Base-by-base conservation (phyloP, 2,888 invertebrate genomes). In the Malthinus flaveolus region DNA sequence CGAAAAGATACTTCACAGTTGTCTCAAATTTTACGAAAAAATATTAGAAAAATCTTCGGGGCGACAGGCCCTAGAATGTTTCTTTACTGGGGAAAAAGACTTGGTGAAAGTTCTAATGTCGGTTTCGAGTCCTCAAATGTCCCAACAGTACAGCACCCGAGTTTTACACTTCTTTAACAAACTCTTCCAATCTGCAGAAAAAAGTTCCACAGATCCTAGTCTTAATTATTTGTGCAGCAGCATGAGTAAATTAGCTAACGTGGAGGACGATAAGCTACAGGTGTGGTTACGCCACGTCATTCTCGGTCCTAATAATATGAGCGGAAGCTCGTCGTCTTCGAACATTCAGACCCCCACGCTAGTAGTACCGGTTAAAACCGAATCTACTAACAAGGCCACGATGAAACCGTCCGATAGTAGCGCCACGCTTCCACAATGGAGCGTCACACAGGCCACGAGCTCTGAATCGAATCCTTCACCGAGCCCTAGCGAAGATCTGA, bases 11-110 rank as follows among this genome's bases (percentile, higher is more conserved):
- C 73, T 86, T 37, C 84, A 85, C 61, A 85, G 86, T 62, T 85
- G 91, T 79, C 82, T 93, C 13, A 89, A 88, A 68, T 95, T 93
- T 71, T 90, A 95, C 86, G 93, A 94, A 74, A 88, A 88, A 70
- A 86, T 94, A 64, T 76, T 96, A 13, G 94, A 95, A 51, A 91
- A 91, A 61, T 84, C 89, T 0, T 85, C 90, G 0, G 95, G 94
- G 0, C 84, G 90, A 62, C 85, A 87, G 68, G 95, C 95, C 0
- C 85, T 95, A 70, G 89, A 93, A 69, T 84, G 85, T 56, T 93
- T 95, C 71, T 95, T 95, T 71, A 85, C 84, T 1, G 84, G 86
- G 0, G 83, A 83, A 23, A 86, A 85, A 68, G 87, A 88, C 60
- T 83, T 95, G 36, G 88, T 91, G 0, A 89, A 90, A 62, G 84